Evolutionary conservation across 2,888 invertebrate species (phyloP).

Genomic region (Stenurella melanura): DNA sequence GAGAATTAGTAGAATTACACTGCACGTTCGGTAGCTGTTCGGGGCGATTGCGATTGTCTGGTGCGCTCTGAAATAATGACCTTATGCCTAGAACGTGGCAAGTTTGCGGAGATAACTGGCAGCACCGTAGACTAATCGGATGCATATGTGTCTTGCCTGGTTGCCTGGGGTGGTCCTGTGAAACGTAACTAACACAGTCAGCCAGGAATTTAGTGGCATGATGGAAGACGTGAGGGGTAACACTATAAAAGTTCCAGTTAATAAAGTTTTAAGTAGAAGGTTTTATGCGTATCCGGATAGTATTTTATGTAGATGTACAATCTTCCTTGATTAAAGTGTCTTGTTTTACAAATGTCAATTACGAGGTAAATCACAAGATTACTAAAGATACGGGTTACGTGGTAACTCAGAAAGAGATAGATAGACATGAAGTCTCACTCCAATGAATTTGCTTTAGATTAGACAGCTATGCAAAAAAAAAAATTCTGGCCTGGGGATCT

Average conservation of each 20-base stretch:
- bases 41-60: background rate
- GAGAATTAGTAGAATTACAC: background rate
- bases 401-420: too few relatives aligned
- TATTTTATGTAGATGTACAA: background rate
- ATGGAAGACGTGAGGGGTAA: background rate
- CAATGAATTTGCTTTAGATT: too few relatives aligned
- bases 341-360: too few relatives aligned
- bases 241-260: constrained; percentile 6
- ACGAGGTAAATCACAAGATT: too few relatives aligned
- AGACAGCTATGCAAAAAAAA: too few relatives aligned
- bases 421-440: too few relatives aligned
- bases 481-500: too few relatives aligned
- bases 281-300: background rate
- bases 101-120: constrained; percentile 30
- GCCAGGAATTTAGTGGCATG: constrained; percentile 19
- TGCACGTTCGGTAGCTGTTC: constrained; percentile 9
- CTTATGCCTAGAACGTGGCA: constrained; percentile 22
- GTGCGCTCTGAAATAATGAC: constrained; percentile 19
- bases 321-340: too few relatives aligned
- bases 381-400: too few relatives aligned
- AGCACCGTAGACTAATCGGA: constrained; percentile 27
- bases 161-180: constrained; percentile 17
- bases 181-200: constrained; percentile 11
- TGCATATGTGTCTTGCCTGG: constrained; percentile 35
- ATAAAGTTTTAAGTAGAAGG: constrained; percentile 4